Base-by-base conservation (phyloP, 2,888 invertebrate genomes). In the Heteromyza rotundicornis region DNA sequence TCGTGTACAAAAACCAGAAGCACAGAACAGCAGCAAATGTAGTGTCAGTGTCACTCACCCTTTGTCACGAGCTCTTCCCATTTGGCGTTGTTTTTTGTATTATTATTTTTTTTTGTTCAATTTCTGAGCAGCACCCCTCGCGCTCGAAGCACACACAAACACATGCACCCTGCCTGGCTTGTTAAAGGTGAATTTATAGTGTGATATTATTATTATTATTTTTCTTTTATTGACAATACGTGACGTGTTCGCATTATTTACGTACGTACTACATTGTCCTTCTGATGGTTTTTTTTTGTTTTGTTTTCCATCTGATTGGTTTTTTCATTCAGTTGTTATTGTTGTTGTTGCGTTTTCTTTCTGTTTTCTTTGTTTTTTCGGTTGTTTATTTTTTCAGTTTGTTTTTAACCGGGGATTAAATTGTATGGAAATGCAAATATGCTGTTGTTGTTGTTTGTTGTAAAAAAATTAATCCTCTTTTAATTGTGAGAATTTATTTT, bases 211-310 rank as follows among this genome's bases (percentile, higher is more conserved):
- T 79, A 76, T 79, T 76, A 71, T 77, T 79, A 73, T 79, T 79
- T 76, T 79, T 76, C 77, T 80, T 75, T 79, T 80, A 79, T 79
- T 78, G 79, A 74, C 75, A 74, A 71, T 76, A 79, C 80, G 80
- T 80, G 78, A 80, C 77, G 75, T 78, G 74, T 73, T 74, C 69
- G 66, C 70, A 70, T 68, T 70, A 69, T 68, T 65, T 63, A 62
- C 35, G 50, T 66, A 65, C 59, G 65, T 63, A 49, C 16, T 56
- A 23, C 50, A 62, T 52, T 56, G 44, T 62, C 40, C 63, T 63
- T 44, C 47, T 32, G 60, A 52, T 57, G 75, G 54, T 69, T 12
- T 44, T 44, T 49, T 19, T 35, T 50, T 50, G 19, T 57, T n/a
- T 53, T 36, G 40, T 47, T 47, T 24, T 53, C 14, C 22, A 14